phyloP scores from a whole-genome alignment of 2,888 invertebrate species.

The Odontomyia ornata region DNA sequence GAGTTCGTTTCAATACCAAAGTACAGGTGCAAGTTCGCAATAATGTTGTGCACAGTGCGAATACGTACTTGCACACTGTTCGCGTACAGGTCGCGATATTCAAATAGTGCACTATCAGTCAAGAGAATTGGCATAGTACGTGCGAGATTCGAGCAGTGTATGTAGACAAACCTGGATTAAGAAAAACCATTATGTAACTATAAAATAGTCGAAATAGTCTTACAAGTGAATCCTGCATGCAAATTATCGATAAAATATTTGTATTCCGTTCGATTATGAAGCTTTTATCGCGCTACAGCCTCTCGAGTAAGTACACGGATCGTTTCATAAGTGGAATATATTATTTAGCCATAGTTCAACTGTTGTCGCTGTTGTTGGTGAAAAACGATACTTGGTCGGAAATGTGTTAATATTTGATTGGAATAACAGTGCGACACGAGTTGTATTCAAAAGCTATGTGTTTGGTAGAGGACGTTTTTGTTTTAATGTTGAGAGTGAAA shows the following conservation, averaged over 20 bases:
- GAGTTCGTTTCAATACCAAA: background rate
- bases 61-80: background rate
- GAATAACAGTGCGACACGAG: background rate
- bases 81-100: background rate
- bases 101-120: slow-evolving; percentile 35
- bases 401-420: slow-evolving; percentile 30
- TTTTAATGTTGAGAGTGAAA: background rate
- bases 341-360: background rate
- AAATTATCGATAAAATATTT: slow-evolving; percentile 39
- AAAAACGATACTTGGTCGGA: slow-evolving; percentile 2
- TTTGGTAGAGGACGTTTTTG: background rate
- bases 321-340: slow-evolving; percentile 2
- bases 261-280: background rate
- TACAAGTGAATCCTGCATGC: background rate
- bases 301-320: background rate
- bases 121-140: slow-evolving; percentile 11
- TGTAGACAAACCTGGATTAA: slow-evolving; percentile 25
- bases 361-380: background rate
- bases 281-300: background rate
- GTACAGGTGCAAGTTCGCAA: slow-evolving; percentile 2
- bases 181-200: slow-evolving; percentile 29
- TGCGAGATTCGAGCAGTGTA: background rate
- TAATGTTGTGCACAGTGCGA: background rate
- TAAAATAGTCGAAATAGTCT: slow-evolving; percentile 22
- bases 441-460: background rate